Conservation (phyloP, 2,113 vertebrate genomes). For the Pluvialis apricaria region DNA sequence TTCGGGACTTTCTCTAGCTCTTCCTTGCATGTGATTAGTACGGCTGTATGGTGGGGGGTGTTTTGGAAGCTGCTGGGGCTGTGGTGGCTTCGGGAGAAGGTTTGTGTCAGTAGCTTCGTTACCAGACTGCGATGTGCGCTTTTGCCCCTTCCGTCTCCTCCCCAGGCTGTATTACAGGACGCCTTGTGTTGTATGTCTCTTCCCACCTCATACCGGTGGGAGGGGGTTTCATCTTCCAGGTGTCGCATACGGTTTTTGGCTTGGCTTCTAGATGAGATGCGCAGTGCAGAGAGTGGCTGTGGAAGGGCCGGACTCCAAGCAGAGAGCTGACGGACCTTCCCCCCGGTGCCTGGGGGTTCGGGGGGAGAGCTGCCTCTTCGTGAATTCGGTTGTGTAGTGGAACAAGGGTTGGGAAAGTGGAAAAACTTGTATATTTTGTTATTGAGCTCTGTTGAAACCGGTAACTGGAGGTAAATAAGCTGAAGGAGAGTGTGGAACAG, state of each 20-base stretch:
- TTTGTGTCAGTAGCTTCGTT: not conserved
- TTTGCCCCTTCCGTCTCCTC: not conserved
- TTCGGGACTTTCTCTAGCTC: not conserved
- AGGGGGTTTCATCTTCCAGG: too few relatives aligned
- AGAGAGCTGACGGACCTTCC: too few relatives aligned
- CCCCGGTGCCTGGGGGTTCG: too few relatives aligned
- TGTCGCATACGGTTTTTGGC: too few relatives aligned
- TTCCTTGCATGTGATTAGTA: rapidly evolving
- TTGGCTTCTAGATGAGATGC: too few relatives aligned
- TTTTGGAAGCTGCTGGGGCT: not conserved
- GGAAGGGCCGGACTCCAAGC: too few relatives aligned
- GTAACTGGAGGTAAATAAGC: not conserved
- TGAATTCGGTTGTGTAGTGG: not conserved
- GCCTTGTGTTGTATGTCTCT: too few relatives aligned
- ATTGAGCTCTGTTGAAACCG: not conserved
- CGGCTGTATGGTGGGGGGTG: rapidly evolving
- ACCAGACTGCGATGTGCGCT: rapidly evolving
- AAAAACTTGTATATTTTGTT: not conserved
- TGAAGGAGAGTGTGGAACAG: not conserved
- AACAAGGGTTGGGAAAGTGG: not conserved
- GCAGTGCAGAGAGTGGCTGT: too few relatives aligned
- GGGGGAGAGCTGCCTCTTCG: too few relatives aligned
- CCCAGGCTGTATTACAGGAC: too few relatives aligned
- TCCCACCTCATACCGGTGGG: too few relatives aligned
- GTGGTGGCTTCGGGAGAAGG: not conserved